Conservation (phyloP, 1,140 invertebrate species). For the Bacillus rossius region DNA sequence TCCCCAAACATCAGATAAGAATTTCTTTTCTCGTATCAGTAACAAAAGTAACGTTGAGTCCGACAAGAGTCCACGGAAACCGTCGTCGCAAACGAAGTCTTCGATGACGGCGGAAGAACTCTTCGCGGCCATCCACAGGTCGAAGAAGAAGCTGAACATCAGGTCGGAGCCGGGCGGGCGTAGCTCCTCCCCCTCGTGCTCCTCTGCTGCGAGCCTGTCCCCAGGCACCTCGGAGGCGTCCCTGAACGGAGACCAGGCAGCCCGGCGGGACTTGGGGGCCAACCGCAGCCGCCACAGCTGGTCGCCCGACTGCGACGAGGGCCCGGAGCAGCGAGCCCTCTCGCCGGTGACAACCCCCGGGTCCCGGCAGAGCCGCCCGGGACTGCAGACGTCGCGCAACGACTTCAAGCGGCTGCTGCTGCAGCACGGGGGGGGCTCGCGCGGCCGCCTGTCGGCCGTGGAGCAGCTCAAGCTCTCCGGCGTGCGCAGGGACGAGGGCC, state of each 20-base stretch:
- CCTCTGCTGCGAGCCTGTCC: constrained; percentile 45
- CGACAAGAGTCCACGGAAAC: background rate
- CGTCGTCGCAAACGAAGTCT: constrained; percentile 45
- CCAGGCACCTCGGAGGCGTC: constrained; percentile 47
- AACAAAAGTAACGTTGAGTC: no score
- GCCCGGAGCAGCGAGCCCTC: constrained; percentile 26
- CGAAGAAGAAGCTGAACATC: constrained; percentile 67
- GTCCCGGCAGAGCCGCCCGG: constrained; percentile 42
- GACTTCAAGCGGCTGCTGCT: constrained; percentile 78
- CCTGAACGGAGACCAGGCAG: constrained; percentile 41
- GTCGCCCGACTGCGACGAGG: constrained; percentile 45
- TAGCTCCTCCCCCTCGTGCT: constrained; percentile 47
- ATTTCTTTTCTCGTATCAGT: no score
- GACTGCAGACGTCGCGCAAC: constrained; percentile 36
- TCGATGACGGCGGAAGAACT: constrained; percentile 71
- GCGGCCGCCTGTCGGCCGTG: constrained; percentile 66
- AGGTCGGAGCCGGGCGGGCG: constrained; percentile 34
- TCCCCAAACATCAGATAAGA: no score
- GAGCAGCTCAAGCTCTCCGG: constrained; percentile 72
- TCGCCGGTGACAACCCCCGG: constrained; percentile 28
- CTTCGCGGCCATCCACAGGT: constrained; percentile 71
- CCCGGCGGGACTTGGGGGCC: constrained; percentile 45
- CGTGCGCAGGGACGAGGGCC: constrained; percentile 24
- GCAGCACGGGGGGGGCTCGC: constrained; percentile 53
- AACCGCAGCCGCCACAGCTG: constrained; percentile 44